Conservation (phyloP, 2,113 vertebrate genomes). For the Melanerpes formicivorus region DNA sequence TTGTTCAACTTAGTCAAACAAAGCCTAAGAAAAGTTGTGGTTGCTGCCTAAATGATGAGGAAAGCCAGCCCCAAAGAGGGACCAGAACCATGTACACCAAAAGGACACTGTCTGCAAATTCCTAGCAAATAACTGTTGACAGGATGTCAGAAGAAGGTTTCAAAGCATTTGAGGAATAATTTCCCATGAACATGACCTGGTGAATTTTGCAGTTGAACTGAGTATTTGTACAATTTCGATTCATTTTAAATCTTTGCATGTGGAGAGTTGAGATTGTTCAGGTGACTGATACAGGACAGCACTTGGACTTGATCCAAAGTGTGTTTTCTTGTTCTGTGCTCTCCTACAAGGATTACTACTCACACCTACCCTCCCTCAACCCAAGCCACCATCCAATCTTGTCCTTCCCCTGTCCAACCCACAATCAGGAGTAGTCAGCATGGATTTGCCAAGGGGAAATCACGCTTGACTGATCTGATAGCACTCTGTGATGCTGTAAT, state of each 20-base stretch:
- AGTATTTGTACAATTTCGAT: background rate
- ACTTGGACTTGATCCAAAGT: background rate
- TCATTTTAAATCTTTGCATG: background rate
- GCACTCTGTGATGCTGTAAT: no score
- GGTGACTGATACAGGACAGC: background rate
- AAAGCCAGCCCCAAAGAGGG: background rate
- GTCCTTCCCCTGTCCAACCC: background rate
- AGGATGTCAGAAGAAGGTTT: background rate
- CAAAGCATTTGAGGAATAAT: background rate
- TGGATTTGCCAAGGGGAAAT: no score
- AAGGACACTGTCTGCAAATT: background rate
- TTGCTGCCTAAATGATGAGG: background rate
- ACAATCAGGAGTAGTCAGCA: no score
- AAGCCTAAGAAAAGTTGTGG: background rate
- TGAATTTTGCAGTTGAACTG: background rate
- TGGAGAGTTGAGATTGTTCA: background rate
- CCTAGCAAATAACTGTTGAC: background rate
- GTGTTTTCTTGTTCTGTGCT: background rate
- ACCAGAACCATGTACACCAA: background rate
- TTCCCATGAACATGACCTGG: background rate
- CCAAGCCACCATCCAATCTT: background rate
- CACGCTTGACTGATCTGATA: no score
- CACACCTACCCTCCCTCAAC: background rate
- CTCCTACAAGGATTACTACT: background rate
- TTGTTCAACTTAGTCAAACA: background rate